Conservation (phyloP, 2,888 invertebrate species). For the Unio pictorum region DNA sequence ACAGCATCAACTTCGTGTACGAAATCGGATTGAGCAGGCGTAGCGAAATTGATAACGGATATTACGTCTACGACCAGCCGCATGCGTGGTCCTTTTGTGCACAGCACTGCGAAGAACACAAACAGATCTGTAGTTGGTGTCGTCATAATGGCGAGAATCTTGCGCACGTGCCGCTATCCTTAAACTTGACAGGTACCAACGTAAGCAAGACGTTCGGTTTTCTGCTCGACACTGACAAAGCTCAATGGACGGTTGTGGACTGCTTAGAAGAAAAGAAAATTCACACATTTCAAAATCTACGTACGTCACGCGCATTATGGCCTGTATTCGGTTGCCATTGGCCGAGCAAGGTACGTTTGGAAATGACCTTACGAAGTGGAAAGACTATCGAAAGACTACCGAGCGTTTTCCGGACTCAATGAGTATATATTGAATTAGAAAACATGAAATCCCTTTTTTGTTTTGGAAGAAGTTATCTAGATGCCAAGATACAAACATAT, state of each 20-base stretch:
- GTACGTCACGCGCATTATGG: slow-evolving; percentile 35
- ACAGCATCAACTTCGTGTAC: slow-evolving; percentile 44
- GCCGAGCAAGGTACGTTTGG: slow-evolving; percentile 45
- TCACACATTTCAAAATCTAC: slow-evolving; percentile 31
- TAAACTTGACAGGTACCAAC: slow-evolving; percentile 24
- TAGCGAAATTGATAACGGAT: slow-evolving; percentile 37
- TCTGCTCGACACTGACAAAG: slow-evolving; percentile 35
- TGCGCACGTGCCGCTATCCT: slow-evolving; percentile 28
- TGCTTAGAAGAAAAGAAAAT: slow-evolving; percentile 25
- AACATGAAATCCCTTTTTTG: no score
- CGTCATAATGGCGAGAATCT: slow-evolving; percentile 39
- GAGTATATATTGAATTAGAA: no score
- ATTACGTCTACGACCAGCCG: slow-evolving; percentile 44
- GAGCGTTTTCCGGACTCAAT: slow-evolving; percentile 5
- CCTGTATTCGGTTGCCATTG: slow-evolving; percentile 47
- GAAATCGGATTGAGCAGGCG: slow-evolving; percentile 39
- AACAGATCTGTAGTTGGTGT: slow-evolving; percentile 39
- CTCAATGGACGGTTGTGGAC: slow-evolving; percentile 29
- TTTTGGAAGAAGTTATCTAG: no score
- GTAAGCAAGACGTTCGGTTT: slow-evolving; percentile 33
- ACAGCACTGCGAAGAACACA: slow-evolving; percentile 43
- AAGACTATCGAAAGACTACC: slow-evolving; percentile 27
- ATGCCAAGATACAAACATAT: no score
- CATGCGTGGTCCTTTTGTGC: slow-evolving; percentile 46
- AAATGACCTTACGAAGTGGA: slow-evolving; percentile 35